Conservation (phyloP, 1,140 invertebrate genomes). For the Drosophila nasuta region DNA sequence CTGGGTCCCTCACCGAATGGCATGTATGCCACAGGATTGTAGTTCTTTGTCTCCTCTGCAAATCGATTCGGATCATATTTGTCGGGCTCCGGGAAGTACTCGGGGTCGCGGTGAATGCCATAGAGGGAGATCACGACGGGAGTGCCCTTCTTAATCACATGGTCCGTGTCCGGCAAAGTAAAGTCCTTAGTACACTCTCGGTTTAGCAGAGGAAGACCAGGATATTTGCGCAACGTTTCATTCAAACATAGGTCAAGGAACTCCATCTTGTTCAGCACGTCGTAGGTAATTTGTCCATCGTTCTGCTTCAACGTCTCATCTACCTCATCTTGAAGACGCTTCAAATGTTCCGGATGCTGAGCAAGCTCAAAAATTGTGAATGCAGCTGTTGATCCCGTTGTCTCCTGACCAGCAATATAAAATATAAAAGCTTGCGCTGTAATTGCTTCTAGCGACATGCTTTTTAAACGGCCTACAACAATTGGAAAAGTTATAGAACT, state of each 20-base stretch:
- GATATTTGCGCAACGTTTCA: slow-evolving; percentile 88
- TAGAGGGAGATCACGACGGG: slow-evolving; percentile 84
- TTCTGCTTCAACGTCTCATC: slow-evolving; percentile 83
- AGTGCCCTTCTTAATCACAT: slow-evolving; percentile 85
- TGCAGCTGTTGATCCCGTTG: slow-evolving; percentile 88
- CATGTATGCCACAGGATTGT: slow-evolving; percentile 85
- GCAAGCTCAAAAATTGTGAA: slow-evolving; percentile 87
- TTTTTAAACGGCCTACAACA: slow-evolving; percentile 52
- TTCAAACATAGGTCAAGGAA: slow-evolving; percentile 86
- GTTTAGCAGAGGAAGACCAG: slow-evolving; percentile 86
- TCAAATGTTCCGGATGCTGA: slow-evolving; percentile 86
- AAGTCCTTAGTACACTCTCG: slow-evolving; percentile 84
- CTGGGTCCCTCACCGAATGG: slow-evolving; percentile 90
- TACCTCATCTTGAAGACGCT: slow-evolving; percentile 87
- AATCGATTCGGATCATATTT: slow-evolving; percentile 89
- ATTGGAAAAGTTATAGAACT: neutral
- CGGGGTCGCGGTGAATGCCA: slow-evolving; percentile 85
- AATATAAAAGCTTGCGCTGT: slow-evolving; percentile 88
- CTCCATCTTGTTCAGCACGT: slow-evolving; percentile 86
- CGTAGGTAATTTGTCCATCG: slow-evolving; percentile 86
- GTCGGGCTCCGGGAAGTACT: slow-evolving; percentile 88
- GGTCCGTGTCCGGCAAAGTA: slow-evolving; percentile 76
- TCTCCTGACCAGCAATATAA: slow-evolving; percentile 90
- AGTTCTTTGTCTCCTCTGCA: slow-evolving; percentile 84
- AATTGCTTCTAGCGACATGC: slow-evolving; percentile 85